phyloP scores from a whole-genome alignment of 2,888 invertebrate species.

The Drosophila siamana region DNA sequence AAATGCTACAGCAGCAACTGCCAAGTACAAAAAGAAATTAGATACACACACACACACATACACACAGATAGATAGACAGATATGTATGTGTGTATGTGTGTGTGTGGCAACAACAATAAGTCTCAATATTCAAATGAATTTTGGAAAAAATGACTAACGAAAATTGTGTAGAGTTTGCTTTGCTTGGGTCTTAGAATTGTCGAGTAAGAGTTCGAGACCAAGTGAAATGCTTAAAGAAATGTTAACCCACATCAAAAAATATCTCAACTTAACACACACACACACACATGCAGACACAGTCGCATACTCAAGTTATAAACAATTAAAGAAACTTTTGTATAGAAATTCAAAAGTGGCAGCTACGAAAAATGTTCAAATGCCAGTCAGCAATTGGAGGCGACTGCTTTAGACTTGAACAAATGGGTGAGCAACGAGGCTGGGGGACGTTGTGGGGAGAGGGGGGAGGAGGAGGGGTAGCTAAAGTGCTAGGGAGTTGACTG shows the following conservation, averaged over 20 bases:
- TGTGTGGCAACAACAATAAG: slow-evolving; percentile 48
- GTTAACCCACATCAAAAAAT: slow-evolving; percentile 77
- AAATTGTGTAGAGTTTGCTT: slow-evolving; percentile 38
- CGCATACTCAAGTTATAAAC: slow-evolving; percentile 57
- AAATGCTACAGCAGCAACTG: slow-evolving; percentile 57
- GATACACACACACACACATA: slow-evolving; percentile 58
- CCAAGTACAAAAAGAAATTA: slow-evolving; percentile 73
- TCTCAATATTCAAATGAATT: slow-evolving; percentile 78
- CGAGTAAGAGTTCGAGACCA: slow-evolving; percentile 50
- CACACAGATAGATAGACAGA: slow-evolving; percentile 13
- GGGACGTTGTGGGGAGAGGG: no score
- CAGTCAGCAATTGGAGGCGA: slow-evolving; percentile 65
- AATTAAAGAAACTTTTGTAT: slow-evolving; percentile 71
- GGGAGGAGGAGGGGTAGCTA: not conserved
- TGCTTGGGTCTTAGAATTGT: slow-evolving; percentile 58
- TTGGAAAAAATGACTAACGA: slow-evolving; percentile 74
- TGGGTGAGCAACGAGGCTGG: no score
- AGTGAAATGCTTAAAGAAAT: slow-evolving; percentile 66
- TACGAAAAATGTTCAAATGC: slow-evolving; percentile 58
- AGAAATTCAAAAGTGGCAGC: slow-evolving; percentile 68
- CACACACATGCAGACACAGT: slow-evolving; percentile 14
- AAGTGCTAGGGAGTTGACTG: slow-evolving; percentile 13
- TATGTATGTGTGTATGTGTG: slow-evolving; percentile 16
- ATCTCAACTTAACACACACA: slow-evolving; percentile 50
- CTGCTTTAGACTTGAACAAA: slow-evolving; percentile 39